Evolutionary conservation across 2,888 invertebrate species (phyloP), one percentile per base, ranked within the genome.

Genomic region (Folsomia manolachei): DNA sequence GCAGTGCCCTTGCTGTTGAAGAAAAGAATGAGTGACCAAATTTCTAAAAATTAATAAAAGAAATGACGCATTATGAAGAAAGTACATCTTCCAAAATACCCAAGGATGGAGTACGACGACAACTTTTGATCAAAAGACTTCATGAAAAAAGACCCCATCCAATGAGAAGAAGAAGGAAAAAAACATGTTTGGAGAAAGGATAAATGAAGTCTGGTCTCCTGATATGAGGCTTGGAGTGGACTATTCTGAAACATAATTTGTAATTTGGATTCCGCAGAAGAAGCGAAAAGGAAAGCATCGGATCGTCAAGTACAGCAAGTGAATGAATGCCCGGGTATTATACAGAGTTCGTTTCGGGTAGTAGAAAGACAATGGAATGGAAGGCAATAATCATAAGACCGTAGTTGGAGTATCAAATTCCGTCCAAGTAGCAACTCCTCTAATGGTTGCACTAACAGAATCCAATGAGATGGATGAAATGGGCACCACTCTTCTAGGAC

Each of bases 391-490:
- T 67, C 67, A n/a, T 53, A 60, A 67, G 67, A 27, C 53, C 26
- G 64, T 27, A 64, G 64, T 64, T 26, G 1, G 64, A 64, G 19
- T 14, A 25, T 27, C 27, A 64, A 64, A 64, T 64, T 64, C 64
- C 26, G 64, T 4, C n/a, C 27, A 64, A 64, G 64, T 64, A 64
- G 64, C 64, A 27, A 64, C 24, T 27, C n/a, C 24, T 64, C 64
- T 64, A 64, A 64, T 64, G 64, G 25, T 19, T 27, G 18, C 27
- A 25, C 64, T 64, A 64, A 64, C 26, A 27, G 64, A 64, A 52
- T 66, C 65, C 51, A 52, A 66, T 66, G 65, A 66, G 65, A 66
- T 66, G 65, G 65, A 66, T 52, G 39, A n/a, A n/a, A n/a, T n/a
- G n/a, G n/a, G n/a, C n/a, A n/a, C n/a, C n/a, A n/a, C n/a, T n/a